phyloP scores from a whole-genome alignment of 1,140 invertebrate genomes.

The Drosophila nigromelanica region DNA sequence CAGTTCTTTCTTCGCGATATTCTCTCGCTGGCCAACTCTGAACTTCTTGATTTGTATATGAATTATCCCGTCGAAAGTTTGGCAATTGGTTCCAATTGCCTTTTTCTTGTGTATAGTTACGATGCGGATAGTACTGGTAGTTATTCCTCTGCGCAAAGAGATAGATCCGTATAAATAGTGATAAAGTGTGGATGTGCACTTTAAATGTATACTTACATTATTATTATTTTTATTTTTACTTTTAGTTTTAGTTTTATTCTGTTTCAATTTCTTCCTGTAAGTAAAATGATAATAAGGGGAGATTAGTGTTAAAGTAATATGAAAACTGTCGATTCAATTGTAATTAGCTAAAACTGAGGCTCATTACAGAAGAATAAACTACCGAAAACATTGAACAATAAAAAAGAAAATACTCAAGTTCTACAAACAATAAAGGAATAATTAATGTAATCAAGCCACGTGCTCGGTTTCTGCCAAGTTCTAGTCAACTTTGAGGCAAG shows the following conservation, averaged over 20 bases:
- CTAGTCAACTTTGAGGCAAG: conserved; percentile 57
- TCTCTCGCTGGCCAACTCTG: not conserved
- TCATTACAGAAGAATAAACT: conserved; percentile 39
- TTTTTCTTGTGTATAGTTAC: not conserved
- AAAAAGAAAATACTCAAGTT: conserved; percentile 42
- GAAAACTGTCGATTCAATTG: conserved; percentile 44
- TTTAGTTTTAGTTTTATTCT: no score
- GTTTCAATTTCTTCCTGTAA: conserved; percentile 45
- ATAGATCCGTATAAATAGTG: not conserved
- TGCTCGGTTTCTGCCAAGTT: conserved; percentile 47
- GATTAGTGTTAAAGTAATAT: no score
- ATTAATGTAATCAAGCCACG: conserved; percentile 82
- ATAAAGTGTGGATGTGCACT: not conserved
- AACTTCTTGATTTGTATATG: not conserved
- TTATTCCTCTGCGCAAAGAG: conserved; percentile 23
- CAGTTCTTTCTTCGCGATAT: conserved; percentile 8
- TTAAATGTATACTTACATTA: conserved; percentile 23
- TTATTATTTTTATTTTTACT: conserved; percentile 23
- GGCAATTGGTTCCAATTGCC: conserved; percentile 1
- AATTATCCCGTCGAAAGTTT: not conserved
- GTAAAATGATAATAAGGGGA: conserved; percentile 6
- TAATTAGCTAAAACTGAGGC: conserved; percentile 24
- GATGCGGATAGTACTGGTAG: conserved; percentile 5
- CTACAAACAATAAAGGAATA: conserved; percentile 80
- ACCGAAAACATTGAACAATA: conserved; percentile 9